Evolutionary conservation across 2,113 vertebrate genomes (phyloP), one percentile per base, ranked within the genome.

Genomic region (Brachypodius melanocephalos): DNA sequence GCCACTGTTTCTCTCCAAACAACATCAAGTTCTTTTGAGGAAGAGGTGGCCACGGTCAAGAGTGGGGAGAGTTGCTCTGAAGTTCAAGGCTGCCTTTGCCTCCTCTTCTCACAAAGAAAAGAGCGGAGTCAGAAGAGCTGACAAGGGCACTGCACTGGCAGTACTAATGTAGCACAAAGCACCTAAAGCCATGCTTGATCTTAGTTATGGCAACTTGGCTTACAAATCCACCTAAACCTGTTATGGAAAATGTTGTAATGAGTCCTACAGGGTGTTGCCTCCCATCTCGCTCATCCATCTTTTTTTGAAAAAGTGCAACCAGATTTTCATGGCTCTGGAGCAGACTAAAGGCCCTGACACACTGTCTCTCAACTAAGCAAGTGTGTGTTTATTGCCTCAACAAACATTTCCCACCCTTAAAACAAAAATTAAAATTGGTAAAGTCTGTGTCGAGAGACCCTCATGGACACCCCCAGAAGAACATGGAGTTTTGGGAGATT

Each of bases 131-230:
- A 69, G 32, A 40, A 67, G 68, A n/a, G 12, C 25, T 45, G 29
- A 34, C 0, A 0, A 31, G 10, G 12, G 17, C 28, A 28, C 1
- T 0, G 4, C n/a, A 26, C 0, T 52, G 46, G 58, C 12, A 68
- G 11, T 42, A 54, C 14, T 45, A 48, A 4, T 0, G 0, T 2
- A 59, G 57, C n/a, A 88, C 45, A 48, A 43, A 4, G 1, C 14
- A 25, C 22, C 16, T n/a, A 58, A 46, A 87, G 45, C 5, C 17
- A 12, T 1, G 14, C 32, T 46, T 69, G 52, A 62, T 82, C 36
- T 65, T 16, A 75, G 18, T 43, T 78, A 67, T 65, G 78, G 45
- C 21, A 79, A 11, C 12, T 42, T 65, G 14, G 2, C 18, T 65
- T 42, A 92, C 19, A 72, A 68, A 93, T 28, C 3, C 45, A 85